Percentiles rank a stretch among this genome's conserved stretches.
These are phyloP conservation scores for Varanus salvator DNA, from an alignment of 2,113 vertebrate species.

Conservation along the genomic window DNA sequence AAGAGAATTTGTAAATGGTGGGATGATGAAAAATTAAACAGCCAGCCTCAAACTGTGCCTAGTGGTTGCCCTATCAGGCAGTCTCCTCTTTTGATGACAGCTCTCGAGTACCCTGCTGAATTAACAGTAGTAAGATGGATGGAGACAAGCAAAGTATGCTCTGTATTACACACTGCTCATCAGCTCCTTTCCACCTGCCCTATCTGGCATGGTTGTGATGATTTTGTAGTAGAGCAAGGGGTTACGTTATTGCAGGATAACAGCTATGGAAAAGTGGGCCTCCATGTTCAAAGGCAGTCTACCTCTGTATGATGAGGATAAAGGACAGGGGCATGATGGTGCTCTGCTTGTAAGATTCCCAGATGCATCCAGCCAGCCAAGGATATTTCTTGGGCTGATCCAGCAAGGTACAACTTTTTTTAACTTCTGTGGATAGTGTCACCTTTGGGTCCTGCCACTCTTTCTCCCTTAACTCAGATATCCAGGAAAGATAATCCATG, in stretches of 20 bases:
- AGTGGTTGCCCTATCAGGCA: neutral
- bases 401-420: neutral
- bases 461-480: neutral
- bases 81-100: conserved; percentile 14
- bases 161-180: neutral
- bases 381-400: neutral
- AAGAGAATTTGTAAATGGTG: conserved; percentile 51
- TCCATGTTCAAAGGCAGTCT: neutral
- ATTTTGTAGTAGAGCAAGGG: neutral
- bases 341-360: too few species aligned
- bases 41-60: neutral
- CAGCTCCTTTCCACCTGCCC: neutral
- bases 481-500: neutral
- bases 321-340: neutral
- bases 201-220: conserved; percentile 6
- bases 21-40: conserved; percentile 28
- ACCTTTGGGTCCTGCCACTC: neutral
- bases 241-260: conserved; percentile 6
- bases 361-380: too few species aligned
- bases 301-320: neutral
- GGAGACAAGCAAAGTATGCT: conserved; percentile 22
- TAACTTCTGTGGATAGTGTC: too few species aligned
- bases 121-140: conserved; percentile 22
- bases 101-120: neutral
- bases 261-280: neutral